A percentile compares a stretch with the other conserved stretches of the same genome.
These are phyloP conservation scores for Syngnathus scovelli DNA, from an alignment of 2,113 vertebrate genomes.

Conservation along the genomic window DNA sequence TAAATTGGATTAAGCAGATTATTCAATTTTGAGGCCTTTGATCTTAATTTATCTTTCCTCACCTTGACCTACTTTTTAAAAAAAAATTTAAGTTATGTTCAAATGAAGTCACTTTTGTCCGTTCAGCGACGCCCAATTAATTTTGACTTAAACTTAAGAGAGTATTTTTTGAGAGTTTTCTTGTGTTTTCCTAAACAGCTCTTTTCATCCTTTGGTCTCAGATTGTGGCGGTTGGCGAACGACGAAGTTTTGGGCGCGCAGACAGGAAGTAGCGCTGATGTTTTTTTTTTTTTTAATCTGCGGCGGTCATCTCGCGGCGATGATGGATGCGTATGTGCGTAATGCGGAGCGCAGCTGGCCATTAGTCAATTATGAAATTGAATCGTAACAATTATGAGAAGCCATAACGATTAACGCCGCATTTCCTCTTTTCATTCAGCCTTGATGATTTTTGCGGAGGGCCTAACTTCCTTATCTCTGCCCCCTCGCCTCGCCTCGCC, in stretches of 20 bases:
- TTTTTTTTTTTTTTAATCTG: slow-evolving; percentile 33
- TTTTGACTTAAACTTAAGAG: no score
- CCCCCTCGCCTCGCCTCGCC: neutral
- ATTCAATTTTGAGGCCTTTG: neutral
- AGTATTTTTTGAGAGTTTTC: no score
- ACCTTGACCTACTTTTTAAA: neutral
- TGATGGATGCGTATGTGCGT: slow-evolving; percentile 43
- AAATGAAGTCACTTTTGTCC: no score
- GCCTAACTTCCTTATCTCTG: slow-evolving; percentile 65
- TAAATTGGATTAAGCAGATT: neutral
- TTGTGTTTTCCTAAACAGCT: no score
- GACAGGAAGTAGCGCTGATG: neutral
- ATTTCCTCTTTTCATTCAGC: slow-evolving; percentile 72
- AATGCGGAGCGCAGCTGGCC: slow-evolving; percentile 70
- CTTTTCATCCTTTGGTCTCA: no score
- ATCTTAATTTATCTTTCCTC: neutral
- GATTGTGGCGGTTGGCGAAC: neutral
- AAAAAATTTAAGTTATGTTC: no score
- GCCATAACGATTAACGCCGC: slow-evolving; percentile 69
- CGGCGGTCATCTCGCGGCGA: slow-evolving; percentile 24
- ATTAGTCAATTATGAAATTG: slow-evolving; percentile 74
- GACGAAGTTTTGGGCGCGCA: neutral
- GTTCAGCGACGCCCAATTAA: no score
- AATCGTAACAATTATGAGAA: slow-evolving; percentile 74
- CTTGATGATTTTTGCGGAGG: slow-evolving; percentile 64